phyloP scores from a whole-genome alignment of 1,140 invertebrate genomes.

The Cataglyphis hispanica region DNA sequence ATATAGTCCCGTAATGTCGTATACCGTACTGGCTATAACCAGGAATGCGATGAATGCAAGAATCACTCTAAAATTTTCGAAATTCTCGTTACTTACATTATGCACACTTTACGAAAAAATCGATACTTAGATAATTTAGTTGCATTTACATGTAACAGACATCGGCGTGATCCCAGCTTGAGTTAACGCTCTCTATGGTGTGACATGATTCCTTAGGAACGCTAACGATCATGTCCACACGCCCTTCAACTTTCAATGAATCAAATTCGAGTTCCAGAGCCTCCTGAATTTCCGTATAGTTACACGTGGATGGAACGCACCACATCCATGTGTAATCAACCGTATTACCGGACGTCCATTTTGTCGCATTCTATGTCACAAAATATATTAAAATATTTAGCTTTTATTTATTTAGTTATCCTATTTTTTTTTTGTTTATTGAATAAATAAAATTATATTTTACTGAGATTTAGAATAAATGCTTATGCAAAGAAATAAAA shows the following conservation, averaged over 20 bases:
- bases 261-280: slow-evolving; percentile 75
- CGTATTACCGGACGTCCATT: slow-evolving; percentile 66
- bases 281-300: slow-evolving; percentile 70
- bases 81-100: neutral
- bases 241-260: slow-evolving; percentile 73
- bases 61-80: slow-evolving; percentile 67
- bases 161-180: slow-evolving; percentile 70
- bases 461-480: neutral
- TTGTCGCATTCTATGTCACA: slow-evolving; percentile 59
- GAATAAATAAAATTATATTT: neutral
- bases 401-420: neutral
- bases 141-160: slow-evolving; percentile 78
- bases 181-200: slow-evolving; percentile 63
- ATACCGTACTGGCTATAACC: slow-evolving; percentile 75
- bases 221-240: slow-evolving; percentile 74
- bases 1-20: slow-evolving; percentile 68
- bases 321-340: slow-evolving; percentile 78
- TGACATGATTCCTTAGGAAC: slow-evolving; percentile 73
- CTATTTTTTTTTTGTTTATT: neutral
- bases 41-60: slow-evolving; percentile 70
- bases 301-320: slow-evolving; percentile 81
- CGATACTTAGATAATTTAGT: neutral
- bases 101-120: neutral
- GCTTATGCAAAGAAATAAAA: neutral
- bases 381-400: neutral